Percentiles rank a stretch among this genome's conserved stretches.
phyloP scores from a whole-genome alignment of 2,113 vertebrate species.

The Aptenodytes patagonicus region DNA sequence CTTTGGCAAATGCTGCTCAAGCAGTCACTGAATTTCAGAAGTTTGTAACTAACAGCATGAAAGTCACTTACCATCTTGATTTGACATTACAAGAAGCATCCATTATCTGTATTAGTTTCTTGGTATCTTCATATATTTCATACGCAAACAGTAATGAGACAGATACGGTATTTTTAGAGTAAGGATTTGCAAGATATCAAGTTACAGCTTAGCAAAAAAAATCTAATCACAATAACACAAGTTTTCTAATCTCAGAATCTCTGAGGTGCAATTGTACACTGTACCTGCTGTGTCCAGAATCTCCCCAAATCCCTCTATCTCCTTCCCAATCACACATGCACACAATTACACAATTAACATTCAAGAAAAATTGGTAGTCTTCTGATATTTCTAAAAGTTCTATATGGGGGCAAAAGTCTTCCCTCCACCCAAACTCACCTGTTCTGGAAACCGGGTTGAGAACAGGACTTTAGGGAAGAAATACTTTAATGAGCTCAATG shows the following conservation, averaged over 20 bases:
- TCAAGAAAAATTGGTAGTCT: background rate
- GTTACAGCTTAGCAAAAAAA: background rate
- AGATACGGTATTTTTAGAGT: background rate
- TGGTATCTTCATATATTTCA: background rate
- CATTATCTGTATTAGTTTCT: background rate
- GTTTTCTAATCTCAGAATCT: background rate
- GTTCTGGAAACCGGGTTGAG: background rate
- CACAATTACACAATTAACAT: background rate
- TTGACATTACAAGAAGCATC: background rate
- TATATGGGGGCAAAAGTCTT: background rate
- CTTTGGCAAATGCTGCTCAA: background rate
- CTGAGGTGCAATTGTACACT: background rate
- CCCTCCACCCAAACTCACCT: background rate
- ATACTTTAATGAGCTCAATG: background rate
- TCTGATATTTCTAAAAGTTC: background rate
- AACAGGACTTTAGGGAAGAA: background rate
- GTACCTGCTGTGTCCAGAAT: background rate
- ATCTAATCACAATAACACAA: background rate
- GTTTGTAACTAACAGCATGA: background rate
- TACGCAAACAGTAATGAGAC: background rate
- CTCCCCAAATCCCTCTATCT: background rate
- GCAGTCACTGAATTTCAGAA: background rate
- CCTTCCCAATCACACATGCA: background rate
- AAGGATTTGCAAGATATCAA: background rate
- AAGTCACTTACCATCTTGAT: background rate